Percentiles rank a stretch among this genome's conserved stretches.
phyloP scores from a whole-genome alignment of 2,888 invertebrate genomes.

The Pecten maximus region DNA sequence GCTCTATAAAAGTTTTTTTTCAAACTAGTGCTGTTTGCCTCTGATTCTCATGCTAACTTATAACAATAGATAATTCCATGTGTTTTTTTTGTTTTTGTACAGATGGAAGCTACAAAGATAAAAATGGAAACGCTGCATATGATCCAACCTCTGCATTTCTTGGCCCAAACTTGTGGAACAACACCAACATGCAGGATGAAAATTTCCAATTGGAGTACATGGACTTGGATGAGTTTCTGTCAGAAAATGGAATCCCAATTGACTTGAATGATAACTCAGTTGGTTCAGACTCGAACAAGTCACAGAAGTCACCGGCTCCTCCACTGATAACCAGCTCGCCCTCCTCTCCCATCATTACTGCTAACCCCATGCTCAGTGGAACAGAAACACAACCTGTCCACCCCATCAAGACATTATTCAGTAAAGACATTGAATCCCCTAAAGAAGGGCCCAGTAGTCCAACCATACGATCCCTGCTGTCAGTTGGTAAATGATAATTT shows the following conservation, averaged over 20 bases:
- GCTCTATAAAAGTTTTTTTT: too few species aligned
- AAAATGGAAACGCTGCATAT: conserved; percentile 59
- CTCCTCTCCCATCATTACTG: neutral
- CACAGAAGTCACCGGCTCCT: neutral
- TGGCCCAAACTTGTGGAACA: conserved; percentile 98
- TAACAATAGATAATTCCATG: too few species aligned
- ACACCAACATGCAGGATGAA: conserved; percentile 86
- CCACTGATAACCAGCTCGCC: neutral
- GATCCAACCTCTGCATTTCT: conserved; percentile 94
- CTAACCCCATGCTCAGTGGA: neutral
- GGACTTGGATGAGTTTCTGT: conserved; percentile 97
- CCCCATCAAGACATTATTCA: neutral
- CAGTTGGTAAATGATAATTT: neutral
- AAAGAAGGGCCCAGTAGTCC: neutral
- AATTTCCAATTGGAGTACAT: conserved; percentile 93
- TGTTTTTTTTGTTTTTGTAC: conserved; percentile 33
- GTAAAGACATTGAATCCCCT: neutral
- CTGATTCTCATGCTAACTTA: too few species aligned
- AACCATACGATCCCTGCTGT: neutral
- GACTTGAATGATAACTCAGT: conserved; percentile 57
- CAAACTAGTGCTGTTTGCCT: too few species aligned
- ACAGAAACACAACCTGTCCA: neutral
- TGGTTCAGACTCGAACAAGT: neutral
- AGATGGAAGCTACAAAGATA: conserved; percentile 56
- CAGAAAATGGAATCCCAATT: conserved; percentile 87